Evolutionary conservation across 2,113 vertebrate species (phyloP).

Genomic region (Alosa alosa): DNA sequence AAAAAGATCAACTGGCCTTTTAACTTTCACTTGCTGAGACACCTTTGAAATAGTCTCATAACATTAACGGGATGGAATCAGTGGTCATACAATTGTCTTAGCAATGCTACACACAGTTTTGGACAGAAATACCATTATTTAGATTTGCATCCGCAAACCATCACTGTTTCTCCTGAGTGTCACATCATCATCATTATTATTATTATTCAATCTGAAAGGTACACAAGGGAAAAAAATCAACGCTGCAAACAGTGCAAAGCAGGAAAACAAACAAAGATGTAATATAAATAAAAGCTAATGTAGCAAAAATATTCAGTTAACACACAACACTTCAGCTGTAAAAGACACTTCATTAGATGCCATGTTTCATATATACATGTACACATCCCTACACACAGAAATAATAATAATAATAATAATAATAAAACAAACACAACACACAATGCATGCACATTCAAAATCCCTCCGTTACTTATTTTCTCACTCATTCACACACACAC

Average conservation of each 20-base stretch:
- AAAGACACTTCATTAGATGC: not conserved
- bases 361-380: not conserved
- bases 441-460: not conserved
- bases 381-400: not conserved
- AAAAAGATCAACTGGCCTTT: conserved; percentile 25
- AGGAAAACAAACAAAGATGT: conserved; percentile 10
- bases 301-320: not conserved
- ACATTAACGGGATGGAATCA: conserved; percentile 52
- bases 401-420: not conserved
- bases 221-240: conserved; percentile 18
- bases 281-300: conserved; percentile 1
- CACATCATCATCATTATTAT: conserved; percentile 38
- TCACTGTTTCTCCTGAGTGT: conserved; percentile 56
- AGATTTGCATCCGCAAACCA: conserved; percentile 32
- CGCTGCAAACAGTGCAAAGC: conserved; percentile 39
- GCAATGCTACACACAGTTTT: conserved; percentile 36
- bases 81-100: conserved; percentile 47
- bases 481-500: conserved; percentile 25
- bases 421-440: not conserved
- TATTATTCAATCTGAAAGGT: not conserved
- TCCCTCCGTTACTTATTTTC: not conserved
- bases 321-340: not conserved
- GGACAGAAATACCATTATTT: conserved; percentile 26
- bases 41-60: conserved; percentile 43
- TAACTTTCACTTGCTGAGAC: conserved; percentile 16